Conservation (phyloP, 2,113 vertebrate species). For the Oryzias melastigma region DNA sequence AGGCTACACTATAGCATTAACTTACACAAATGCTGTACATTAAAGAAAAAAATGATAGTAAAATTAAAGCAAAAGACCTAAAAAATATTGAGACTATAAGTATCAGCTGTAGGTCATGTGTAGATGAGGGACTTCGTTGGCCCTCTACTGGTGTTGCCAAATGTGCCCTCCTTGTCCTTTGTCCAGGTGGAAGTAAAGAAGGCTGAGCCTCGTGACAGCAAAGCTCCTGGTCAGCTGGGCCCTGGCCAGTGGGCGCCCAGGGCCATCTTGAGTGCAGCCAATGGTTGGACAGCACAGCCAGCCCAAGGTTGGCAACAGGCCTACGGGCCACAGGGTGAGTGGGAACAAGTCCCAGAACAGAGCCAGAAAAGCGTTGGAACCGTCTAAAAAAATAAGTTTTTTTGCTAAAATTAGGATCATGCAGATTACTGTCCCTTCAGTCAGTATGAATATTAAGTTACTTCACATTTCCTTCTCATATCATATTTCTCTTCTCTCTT, state of each 20-base stretch:
- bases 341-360: slow-evolving; percentile 68
- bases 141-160: slow-evolving; percentile 67
- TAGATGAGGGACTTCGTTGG: slow-evolving; percentile 72
- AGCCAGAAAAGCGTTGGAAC: slow-evolving; percentile 34
- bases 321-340: slow-evolving; percentile 95
- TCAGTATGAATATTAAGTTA: slow-evolving; percentile 12
- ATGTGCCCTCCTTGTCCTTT: slow-evolving; percentile 80
- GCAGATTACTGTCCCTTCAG: not conserved
- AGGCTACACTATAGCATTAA: slow-evolving; percentile 53
- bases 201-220: slow-evolving; percentile 95
- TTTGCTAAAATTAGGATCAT: slow-evolving; percentile 26
- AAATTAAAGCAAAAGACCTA: slow-evolving; percentile 39
- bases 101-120: slow-evolving; percentile 72
- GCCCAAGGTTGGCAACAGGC: slow-evolving; percentile 94
- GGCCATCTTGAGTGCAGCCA: slow-evolving; percentile 91
- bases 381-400: slow-evolving; percentile 23
- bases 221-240: slow-evolving; percentile 90
- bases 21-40: slow-evolving; percentile 43
- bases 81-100: slow-evolving; percentile 81
- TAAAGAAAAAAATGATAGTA: slow-evolving; percentile 68
- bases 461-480: slow-evolving; percentile 12
- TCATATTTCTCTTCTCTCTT: slow-evolving; percentile 30
- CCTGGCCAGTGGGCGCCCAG: slow-evolving; percentile 94
- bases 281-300: slow-evolving; percentile 96
- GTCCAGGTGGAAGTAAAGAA: slow-evolving; percentile 99